Conservation (phyloP, 2,797 vertebrate genomes). For the Lacerta agilis region DNA sequence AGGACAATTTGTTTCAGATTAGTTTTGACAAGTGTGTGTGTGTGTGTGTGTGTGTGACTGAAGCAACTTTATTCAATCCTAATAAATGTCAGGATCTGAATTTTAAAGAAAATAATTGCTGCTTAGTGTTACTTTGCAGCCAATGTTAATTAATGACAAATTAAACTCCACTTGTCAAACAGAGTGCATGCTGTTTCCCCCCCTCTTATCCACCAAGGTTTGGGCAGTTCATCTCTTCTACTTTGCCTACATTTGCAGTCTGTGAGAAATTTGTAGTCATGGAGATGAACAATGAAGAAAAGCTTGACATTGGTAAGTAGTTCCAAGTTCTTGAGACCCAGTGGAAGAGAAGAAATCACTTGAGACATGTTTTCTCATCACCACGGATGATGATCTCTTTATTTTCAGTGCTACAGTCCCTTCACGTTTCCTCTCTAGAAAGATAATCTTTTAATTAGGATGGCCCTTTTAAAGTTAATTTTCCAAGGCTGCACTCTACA, state of each 20-base stretch:
- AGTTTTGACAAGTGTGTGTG: neutral
- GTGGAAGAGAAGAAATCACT: conserved; percentile 1
- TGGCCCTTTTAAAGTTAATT: neutral
- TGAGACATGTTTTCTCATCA: neutral
- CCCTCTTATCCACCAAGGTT: conserved; percentile 80
- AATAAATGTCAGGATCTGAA: neutral
- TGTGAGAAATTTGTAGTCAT: conserved; percentile 99
- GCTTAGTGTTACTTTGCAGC: conserved; percentile 30
- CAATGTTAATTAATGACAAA: conserved; percentile 40
- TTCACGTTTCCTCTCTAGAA: no score
- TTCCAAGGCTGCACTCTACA: neutral
- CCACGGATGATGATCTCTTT: neutral
- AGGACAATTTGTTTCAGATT: neutral
- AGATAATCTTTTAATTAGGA: neutral
- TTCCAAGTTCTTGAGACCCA: conserved; percentile 16
- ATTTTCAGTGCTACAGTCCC: neutral
- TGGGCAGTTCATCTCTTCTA: conserved; percentile 97
- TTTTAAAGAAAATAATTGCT: neutral
- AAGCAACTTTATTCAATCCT: neutral
- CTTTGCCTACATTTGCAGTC: conserved; percentile 95
- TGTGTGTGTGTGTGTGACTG: neutral
- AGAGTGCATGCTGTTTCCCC: conserved; percentile 33
- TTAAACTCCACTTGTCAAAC: conserved; percentile 42
- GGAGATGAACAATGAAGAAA: conserved; percentile 96
- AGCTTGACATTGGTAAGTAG: conserved; percentile 88